phyloP scores from a whole-genome alignment of 2,113 vertebrate species.

The Lepidothrix coronata region DNA sequence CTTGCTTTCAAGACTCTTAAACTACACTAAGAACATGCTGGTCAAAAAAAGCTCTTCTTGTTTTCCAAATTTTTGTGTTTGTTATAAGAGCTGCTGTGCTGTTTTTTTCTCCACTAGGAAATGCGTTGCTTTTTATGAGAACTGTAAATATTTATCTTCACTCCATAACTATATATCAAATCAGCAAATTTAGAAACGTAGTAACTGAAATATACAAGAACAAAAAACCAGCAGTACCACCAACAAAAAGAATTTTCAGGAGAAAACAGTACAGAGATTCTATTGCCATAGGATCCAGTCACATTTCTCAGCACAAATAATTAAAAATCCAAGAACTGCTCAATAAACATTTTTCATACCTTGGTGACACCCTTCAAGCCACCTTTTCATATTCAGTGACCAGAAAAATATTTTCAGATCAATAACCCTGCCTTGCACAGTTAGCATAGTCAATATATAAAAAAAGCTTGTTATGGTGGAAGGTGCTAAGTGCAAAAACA shows the following conservation, averaged over 20 bases:
- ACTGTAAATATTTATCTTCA: neutral
- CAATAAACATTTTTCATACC: neutral
- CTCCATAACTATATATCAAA: neutral
- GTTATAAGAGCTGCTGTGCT: neutral
- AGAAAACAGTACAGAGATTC: neutral
- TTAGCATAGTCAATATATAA: neutral
- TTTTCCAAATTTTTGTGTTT: neutral
- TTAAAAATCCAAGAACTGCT: neutral
- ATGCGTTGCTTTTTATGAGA: neutral
- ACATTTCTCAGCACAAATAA: neutral
- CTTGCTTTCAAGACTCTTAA: neutral
- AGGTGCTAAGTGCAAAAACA: neutral
- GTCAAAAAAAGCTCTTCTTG: neutral
- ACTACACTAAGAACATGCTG: neutral
- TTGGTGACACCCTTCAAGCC: neutral
- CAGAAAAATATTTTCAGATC: neutral
- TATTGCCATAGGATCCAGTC: neutral
- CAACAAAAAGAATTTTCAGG: neutral
- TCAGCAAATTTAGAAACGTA: neutral
- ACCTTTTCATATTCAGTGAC: neutral
- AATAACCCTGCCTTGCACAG: neutral
- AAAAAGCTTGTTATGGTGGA: neutral
- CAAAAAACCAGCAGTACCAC: fast-evolving
- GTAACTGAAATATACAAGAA: neutral
- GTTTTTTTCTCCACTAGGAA: neutral